Conservation (phyloP, 2,797 vertebrate species). For the Syndactyla subalaris region DNA sequence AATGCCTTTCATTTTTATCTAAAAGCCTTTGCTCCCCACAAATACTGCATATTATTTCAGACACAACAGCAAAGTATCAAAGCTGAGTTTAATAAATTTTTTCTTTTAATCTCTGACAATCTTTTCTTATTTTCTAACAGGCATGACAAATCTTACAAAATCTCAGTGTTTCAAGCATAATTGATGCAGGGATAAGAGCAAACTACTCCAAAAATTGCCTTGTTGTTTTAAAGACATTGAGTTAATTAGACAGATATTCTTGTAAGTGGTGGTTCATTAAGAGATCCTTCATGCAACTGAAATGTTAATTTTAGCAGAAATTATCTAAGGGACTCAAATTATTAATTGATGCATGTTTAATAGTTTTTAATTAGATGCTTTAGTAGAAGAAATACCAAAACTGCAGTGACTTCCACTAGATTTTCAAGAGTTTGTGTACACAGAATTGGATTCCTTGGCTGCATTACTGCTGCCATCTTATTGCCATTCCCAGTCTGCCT, state of each 20-base stretch:
- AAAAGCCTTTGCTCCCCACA: not conserved
- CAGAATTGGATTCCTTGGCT: not conserved
- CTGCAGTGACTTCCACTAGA: not conserved
- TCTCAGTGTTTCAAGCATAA: not conserved
- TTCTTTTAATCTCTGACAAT: not conserved
- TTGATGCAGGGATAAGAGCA: not conserved
- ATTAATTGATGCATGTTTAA: conserved; percentile 50
- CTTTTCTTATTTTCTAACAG: conserved; percentile 25
- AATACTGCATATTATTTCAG: not conserved
- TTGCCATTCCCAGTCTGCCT: not conserved
- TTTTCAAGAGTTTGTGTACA: not conserved
- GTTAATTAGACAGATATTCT: conserved; percentile 61
- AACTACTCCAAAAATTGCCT: not conserved
- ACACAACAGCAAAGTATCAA: not conserved
- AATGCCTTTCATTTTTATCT: not conserved
- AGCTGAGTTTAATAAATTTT: not conserved
- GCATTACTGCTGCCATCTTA: not conserved
- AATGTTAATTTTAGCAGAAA: conserved; percentile 53
- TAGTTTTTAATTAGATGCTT: conserved; percentile 45
- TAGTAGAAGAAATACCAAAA: conserved; percentile 31
- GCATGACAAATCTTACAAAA: conserved; percentile 10
- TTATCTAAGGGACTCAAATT: conserved; percentile 44
- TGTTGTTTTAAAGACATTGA: conserved; percentile 12
- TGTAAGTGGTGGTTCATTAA: conserved; percentile 58
- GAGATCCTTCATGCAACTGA: conserved; percentile 37